phyloP scores from a whole-genome alignment of 1,140 invertebrate species.

The Acromyrmex heyeri region DNA sequence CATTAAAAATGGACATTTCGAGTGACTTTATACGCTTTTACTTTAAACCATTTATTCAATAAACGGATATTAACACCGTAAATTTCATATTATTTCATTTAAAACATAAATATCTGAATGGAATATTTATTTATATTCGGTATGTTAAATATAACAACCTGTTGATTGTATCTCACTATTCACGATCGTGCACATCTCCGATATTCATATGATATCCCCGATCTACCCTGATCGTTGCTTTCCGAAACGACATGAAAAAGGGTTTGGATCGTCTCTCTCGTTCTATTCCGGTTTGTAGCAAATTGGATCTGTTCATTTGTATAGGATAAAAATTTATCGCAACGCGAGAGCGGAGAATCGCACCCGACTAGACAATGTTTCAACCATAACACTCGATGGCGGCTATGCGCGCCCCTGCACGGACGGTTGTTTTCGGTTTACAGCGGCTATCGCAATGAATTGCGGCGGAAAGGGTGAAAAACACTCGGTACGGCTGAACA shows the following conservation, averaged over 20 bases:
- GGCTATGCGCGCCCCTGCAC: background rate
- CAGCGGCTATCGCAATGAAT: conserved; percentile 70
- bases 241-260: conserved; percentile 2
- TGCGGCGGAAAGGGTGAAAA: conserved; percentile 54
- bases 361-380: conserved; percentile 38
- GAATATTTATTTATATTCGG: conserved; percentile 35
- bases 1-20: background rate
- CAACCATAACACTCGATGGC: background rate
- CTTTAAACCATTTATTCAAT: background rate
- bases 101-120: conserved; percentile 20
- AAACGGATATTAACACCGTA: background rate
- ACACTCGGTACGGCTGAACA: conserved; percentile 35
- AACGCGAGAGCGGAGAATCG: background rate
- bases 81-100: conserved; percentile 17
- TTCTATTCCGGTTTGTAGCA: conserved; percentile 17
- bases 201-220: too few relatives aligned
- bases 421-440: conserved; percentile 62
- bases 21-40: background rate
- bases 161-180: conserved; percentile 44
- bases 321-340: conserved; percentile 21
- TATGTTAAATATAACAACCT: conserved; percentile 48
- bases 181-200: background rate
- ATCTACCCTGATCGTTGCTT: background rate
- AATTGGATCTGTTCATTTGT: conserved; percentile 21
- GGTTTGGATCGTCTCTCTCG: background rate